These are phyloP conservation scores for Malurus elegans DNA, from an alignment of 2,113 vertebrate species.

Conservation along the genomic window DNA sequence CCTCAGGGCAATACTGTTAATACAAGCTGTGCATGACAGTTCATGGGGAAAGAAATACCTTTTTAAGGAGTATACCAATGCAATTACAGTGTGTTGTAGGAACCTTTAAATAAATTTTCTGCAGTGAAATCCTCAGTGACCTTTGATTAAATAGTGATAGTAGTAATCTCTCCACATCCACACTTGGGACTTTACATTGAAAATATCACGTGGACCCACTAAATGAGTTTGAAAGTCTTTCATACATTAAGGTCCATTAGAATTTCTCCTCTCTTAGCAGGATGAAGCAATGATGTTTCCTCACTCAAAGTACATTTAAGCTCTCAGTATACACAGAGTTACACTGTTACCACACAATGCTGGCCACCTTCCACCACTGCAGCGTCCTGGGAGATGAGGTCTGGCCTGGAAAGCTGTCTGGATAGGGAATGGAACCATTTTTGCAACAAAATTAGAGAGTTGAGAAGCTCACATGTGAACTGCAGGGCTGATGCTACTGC, in stretches of 20 bases:
- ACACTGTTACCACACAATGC: not conserved
- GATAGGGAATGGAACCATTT: not conserved
- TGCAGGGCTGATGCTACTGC: not conserved
- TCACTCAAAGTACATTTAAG: not conserved
- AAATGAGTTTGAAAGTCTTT: not conserved
- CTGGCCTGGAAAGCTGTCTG: not conserved
- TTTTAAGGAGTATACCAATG: not conserved
- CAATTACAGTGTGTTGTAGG: not conserved
- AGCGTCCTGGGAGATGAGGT: slow-evolving; percentile 1
- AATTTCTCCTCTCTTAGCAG: not conserved
- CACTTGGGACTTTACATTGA: not conserved
- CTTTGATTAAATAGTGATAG: not conserved
- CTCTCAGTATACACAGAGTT: not conserved
- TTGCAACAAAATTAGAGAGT: not conserved
- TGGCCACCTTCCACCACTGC: slow-evolving; percentile 26
- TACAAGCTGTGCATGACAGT: not conserved
- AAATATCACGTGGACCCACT: not conserved
- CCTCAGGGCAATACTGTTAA: not conserved
- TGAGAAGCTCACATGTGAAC: not conserved
- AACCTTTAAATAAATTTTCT: not conserved
- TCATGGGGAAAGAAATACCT: not conserved
- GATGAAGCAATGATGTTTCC: not conserved
- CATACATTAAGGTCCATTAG: not conserved
- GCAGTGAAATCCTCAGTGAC: not conserved
- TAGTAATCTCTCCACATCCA: not conserved